Percentiles rank a stretch among this genome's conserved stretches.
Conservation (phyloP, 2,888 invertebrate species). For the Aphodius granarius region DNA sequence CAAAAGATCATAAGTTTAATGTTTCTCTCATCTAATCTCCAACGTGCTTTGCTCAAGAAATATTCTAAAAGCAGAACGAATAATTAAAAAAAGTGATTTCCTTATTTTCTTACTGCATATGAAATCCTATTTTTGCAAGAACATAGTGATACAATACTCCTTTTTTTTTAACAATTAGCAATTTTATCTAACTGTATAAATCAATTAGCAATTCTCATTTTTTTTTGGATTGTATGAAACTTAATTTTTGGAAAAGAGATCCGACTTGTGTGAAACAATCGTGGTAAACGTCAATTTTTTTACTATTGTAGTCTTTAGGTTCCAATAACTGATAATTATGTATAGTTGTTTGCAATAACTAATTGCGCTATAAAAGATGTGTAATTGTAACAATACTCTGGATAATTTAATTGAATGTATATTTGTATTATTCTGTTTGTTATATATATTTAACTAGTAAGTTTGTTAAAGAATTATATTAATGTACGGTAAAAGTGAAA, state of each 20-base stretch:
- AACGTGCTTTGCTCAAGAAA: not conserved
- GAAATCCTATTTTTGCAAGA: not conserved
- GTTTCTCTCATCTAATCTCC: not conserved
- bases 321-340: not conserved
- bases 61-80: not conserved
- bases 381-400: slow-evolving; percentile 10
- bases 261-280: not conserved
- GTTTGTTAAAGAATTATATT: not conserved
- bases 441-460: slow-evolving; percentile 19
- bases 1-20: not conserved
- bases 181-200: not conserved
- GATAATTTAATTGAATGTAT: slow-evolving; percentile 22
- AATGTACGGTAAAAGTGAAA: not conserved
- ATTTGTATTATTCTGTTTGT: slow-evolving; percentile 27
- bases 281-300: not conserved
- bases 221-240: not conserved
- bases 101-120: not conserved
- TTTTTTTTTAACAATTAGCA: not conserved
- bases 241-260: not conserved
- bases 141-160: not conserved
- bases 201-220: not conserved
- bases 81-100: not conserved
- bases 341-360: not conserved
- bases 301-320: not conserved
- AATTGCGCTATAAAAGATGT: not conserved